These are phyloP conservation scores for Petrocephalus microphthalmus DNA, from an alignment of 2,113 vertebrate genomes.

Conservation along the genomic window DNA sequence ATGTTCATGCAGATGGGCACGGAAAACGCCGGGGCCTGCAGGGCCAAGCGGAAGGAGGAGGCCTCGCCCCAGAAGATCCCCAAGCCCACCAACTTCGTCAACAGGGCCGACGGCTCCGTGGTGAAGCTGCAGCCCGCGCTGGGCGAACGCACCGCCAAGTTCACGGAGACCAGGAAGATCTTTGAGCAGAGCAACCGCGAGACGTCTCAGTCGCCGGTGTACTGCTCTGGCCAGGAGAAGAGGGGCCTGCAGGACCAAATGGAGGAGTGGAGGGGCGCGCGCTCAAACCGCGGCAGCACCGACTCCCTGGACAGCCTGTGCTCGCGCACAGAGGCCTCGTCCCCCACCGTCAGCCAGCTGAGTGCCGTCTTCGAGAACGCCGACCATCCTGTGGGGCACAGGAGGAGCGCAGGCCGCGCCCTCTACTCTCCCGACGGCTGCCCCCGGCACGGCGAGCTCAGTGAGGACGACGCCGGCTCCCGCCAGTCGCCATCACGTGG, in stretches of 20 bases:
- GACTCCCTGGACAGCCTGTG: slow-evolving; percentile 93
- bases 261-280: slow-evolving; percentile 76
- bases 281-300: slow-evolving; percentile 85
- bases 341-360: slow-evolving; percentile 92
- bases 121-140: slow-evolving; percentile 76
- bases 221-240: slow-evolving; percentile 76
- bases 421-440: slow-evolving; percentile 64
- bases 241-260: slow-evolving; percentile 69
- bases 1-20: slow-evolving; percentile 98
- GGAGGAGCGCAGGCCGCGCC: slow-evolving; percentile 61
- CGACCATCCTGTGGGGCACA: slow-evolving; percentile 61
- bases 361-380: slow-evolving; percentile 89
- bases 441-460: slow-evolving; percentile 53
- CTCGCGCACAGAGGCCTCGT: slow-evolving; percentile 85
- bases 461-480: slow-evolving; percentile 59
- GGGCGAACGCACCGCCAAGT: slow-evolving; percentile 80
- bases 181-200: slow-evolving; percentile 83
- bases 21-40: slow-evolving; percentile 59
- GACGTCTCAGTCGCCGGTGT: slow-evolving; percentile 71
- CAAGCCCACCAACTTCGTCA: slow-evolving; percentile 82
- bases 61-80: slow-evolving; percentile 74
- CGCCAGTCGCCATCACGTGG: slow-evolving; percentile 57
- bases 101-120: slow-evolving; percentile 76
- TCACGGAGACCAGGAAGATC: slow-evolving; percentile 87
- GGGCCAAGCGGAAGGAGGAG: slow-evolving; percentile 59